phyloP scores from a whole-genome alignment of 2,797 vertebrate genomes.

The Numenius phaeopus region DNA sequence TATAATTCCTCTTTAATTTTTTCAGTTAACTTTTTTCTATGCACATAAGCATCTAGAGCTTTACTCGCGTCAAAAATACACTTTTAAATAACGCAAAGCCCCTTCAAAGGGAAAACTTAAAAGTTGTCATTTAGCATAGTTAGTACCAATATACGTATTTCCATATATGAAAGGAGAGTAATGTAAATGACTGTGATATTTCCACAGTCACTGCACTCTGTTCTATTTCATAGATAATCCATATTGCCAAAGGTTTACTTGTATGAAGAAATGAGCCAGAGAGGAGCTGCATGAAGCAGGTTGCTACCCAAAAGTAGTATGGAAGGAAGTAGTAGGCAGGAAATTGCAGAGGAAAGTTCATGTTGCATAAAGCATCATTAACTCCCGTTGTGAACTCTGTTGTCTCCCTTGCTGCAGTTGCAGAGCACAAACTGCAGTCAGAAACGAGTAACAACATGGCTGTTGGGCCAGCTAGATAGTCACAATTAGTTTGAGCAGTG shows the following conservation, averaged over 20 bases:
- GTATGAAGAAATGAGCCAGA: constrained; percentile 29
- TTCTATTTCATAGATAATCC: neutral
- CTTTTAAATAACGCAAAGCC: neutral
- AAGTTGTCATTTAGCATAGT: neutral
- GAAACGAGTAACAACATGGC: constrained; percentile 21
- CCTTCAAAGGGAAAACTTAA: neutral
- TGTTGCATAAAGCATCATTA: constrained; percentile 40
- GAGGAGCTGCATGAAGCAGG: neutral
- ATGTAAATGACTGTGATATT: neutral
- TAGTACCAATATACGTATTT: neutral
- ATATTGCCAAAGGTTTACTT: neutral
- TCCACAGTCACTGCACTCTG: neutral
- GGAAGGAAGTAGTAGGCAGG: neutral
- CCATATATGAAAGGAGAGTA: neutral
- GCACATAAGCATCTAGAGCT: neutral
- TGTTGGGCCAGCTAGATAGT: neutral
- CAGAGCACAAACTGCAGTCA: neutral
- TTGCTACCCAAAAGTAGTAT: neutral
- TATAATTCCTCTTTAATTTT: neutral
- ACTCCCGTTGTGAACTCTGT: constrained; percentile 15
- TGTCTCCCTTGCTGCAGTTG: neutral
- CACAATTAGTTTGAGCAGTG: neutral
- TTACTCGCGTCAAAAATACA: neutral
- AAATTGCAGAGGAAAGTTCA: constrained; percentile 41
- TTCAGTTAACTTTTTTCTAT: neutral